Evolutionary conservation across 2,113 vertebrate genomes (phyloP), one percentile per base, ranked within the genome.

Genomic region (Plectropomus leopardus): DNA sequence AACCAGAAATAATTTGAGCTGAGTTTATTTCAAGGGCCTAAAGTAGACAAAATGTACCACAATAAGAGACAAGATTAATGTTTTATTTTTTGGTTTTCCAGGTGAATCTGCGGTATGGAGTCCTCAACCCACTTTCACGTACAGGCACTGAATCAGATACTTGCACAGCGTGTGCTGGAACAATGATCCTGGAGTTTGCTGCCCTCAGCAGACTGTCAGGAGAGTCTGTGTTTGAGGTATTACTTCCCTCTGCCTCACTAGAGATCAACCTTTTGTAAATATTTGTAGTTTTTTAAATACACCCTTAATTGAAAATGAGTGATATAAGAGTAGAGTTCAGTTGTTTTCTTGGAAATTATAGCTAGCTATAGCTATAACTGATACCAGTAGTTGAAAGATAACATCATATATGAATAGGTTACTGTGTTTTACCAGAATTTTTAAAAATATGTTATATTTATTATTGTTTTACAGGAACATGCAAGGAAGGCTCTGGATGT

Each of bases 111-210:
- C 97, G 98, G 82, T 96, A 99, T 77, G 98, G 98, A 93, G 96
- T 93, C 95, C 96, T 48, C 91, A 98, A 91, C 94, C 97, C 85
- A 92, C 90, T 93, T 21, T 93, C 93, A 19, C 92, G 98, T 9
- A 99, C 97, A 14, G 98, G 98, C 88, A 98, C 97, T 1, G 98
- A 99, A 88, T 99, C 98, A 0, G 97, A 99, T 83, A 99, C 98
- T 67, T 99, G 98, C 82, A 99, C 98, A 13, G 98, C 98, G 36
- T 99, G 98, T 86, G 98, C 98, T 0, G 98, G 98, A 42, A 99
- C 98, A 61, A 96, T 99, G 94, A 99, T 99, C 91, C 95, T 99
- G 61, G 98, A 99, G 92, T 99, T 99, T 90, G 98, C 98, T 80
- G 98, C 98, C 44, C 94, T 99, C 66, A 99, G 98, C 94, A 96